phyloP scores from a whole-genome alignment of 2,888 invertebrate genomes.

The Uloborus plumipes region DNA sequence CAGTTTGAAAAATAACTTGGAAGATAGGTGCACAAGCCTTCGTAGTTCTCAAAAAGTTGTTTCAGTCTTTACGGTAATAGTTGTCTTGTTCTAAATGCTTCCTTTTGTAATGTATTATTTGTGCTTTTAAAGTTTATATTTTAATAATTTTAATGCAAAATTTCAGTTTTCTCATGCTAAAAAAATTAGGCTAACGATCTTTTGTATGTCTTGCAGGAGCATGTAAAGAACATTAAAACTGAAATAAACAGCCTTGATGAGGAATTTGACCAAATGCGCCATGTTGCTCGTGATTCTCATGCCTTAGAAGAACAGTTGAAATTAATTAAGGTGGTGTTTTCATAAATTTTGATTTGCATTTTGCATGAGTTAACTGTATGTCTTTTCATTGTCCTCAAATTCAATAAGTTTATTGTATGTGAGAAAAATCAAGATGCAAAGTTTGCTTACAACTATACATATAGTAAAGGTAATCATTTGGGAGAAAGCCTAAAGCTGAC shows the following conservation, averaged over 20 bases:
- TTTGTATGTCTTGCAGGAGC: conserved; percentile 74
- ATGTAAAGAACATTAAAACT: conserved; percentile 82
- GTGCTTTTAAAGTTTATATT: no score
- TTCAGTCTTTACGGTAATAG: conserved; percentile 82
- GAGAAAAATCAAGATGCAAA: not conserved
- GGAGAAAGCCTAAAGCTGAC: no score
- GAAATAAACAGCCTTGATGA: conserved; percentile 85
- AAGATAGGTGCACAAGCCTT: conserved; percentile 82
- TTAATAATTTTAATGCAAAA: no score
- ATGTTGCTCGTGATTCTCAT: conserved; percentile 89
- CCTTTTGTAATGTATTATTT: conserved; percentile 57
- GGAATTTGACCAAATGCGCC: conserved; percentile 86
- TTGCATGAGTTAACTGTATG: no score
- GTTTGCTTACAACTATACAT: no score
- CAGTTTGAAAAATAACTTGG: conserved; percentile 82
- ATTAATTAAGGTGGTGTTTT: conserved; percentile 75
- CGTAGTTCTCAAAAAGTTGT: conserved; percentile 90
- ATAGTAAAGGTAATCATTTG: no score
- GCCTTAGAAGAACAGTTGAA: conserved; percentile 86
- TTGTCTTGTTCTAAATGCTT: no score
- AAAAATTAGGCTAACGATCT: conserved; percentile 36
- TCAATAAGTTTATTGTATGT: not conserved
- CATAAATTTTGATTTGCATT: no score
- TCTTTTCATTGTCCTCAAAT: not conserved
- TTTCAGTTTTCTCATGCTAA: no score